phyloP scores from a whole-genome alignment of 2,797 vertebrate species.

The Rhinatrema bivittatum region DNA sequence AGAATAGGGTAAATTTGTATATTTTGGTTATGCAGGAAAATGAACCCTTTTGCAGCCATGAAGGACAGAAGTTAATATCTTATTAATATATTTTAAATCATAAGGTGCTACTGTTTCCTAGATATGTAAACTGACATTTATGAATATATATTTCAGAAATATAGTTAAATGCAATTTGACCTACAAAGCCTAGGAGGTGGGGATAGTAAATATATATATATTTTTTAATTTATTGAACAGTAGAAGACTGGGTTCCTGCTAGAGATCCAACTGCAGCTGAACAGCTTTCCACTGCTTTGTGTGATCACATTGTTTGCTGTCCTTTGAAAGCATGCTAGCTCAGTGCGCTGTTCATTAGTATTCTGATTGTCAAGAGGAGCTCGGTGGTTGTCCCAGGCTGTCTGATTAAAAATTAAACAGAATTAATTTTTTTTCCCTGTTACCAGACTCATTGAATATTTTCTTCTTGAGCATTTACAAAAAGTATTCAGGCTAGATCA shows the following conservation, averaged over 20 bases:
- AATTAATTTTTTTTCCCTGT: constrained; percentile 26
- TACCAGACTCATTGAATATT: constrained; percentile 12
- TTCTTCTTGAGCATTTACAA: background rate
- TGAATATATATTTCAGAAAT: too few species aligned
- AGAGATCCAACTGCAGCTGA: constrained; percentile 9
- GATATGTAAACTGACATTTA: too few species aligned
- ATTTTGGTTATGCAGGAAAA: too few species aligned
- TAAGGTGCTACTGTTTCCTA: too few species aligned
- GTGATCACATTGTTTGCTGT: constrained; percentile 21
- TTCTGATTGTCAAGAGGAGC: constrained; percentile 24
- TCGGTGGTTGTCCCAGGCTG: constrained; percentile 30
- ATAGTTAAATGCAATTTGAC: constrained; percentile 14
- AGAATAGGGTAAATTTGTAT: too few species aligned
- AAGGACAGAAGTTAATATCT: too few species aligned
- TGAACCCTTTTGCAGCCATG: too few species aligned
- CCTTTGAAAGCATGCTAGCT: constrained; percentile 28
- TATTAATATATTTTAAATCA: too few species aligned
- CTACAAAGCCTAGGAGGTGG: too few species aligned
- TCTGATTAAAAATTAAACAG: constrained; percentile 50
- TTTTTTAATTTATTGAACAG: too few species aligned
- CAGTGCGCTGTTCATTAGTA: constrained; percentile 33
- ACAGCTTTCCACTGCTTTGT: constrained; percentile 13
- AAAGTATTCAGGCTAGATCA: too few species aligned
- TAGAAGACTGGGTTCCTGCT: constrained; percentile 5
- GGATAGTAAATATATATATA: too few species aligned